Evolutionary conservation across 2,113 vertebrate species (phyloP), one percentile per base, ranked within the genome.

Genomic region (Chloroceryle aenea): DNA sequence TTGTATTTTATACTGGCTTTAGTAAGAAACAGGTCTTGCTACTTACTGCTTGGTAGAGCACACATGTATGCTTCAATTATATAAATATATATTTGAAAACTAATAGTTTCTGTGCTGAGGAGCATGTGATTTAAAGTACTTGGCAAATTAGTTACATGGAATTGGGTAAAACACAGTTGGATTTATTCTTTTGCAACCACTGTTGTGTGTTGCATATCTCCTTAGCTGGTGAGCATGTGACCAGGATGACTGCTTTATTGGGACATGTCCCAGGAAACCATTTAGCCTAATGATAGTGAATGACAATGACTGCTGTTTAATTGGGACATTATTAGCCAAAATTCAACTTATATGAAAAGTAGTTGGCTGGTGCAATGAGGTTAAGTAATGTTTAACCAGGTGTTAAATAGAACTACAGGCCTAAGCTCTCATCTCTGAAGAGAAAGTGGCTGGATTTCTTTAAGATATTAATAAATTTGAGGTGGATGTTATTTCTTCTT

Each of bases 371-470:
- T 72, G 55, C 8, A 7, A 55, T 38, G 75, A 87, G 88, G 90
- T 96, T 97, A 94, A 96, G 17, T 34, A 92, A 29, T 90, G 93
- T 76, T 97, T 95, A 97, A 96, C 83, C 87, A 97, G 91, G 88
- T 95, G 90, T 95, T 96, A 94, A 96, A 93, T 92, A 82, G 36
- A 30, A 21, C 11, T 92, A 52, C 20, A 93, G 52, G 80, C 50
- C 56, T 61, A 72, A 92, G 56, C 34, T 50, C 16, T 84, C 30
- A 3, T 77, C 26, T 78, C 56, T 73, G 55, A 85, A 92, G 55
- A 93, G 55, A 14, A 89, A 83, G 72, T 61, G 68, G 38, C 9
- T 71, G 78, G 13, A 85, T 93, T 75, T 74, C 58, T 91, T 81
- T n/a, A 55, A 87, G 27, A 19, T 55, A 34, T 79, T 79, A 36